These are phyloP conservation scores for Ridgeia piscesae DNA, from an alignment of 1,140 invertebrate species.

Conservation along the genomic window DNA sequence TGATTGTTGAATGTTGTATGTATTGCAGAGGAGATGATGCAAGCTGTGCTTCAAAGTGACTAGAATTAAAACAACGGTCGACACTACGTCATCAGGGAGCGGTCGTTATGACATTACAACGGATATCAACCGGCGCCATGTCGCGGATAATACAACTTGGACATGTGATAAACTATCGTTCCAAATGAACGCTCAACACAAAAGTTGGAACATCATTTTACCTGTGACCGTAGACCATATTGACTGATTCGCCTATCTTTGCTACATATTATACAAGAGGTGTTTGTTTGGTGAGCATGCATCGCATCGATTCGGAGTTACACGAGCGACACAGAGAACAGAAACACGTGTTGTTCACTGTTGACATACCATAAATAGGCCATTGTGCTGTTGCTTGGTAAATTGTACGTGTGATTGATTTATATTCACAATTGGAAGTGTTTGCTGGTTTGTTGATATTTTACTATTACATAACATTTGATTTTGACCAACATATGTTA, in stretches of 20 bases:
- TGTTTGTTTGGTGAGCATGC: neutral
- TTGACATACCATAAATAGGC: too few species aligned
- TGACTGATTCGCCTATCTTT: neutral
- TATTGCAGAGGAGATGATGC: neutral
- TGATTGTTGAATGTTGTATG: neutral
- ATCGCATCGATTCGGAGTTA: too few species aligned
- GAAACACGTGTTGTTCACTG: too few species aligned
- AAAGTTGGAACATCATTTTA: neutral
- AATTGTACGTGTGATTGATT: too few species aligned
- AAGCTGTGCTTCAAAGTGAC: neutral
- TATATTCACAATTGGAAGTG: too few species aligned
- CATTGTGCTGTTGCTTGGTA: too few species aligned
- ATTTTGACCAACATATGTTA: too few species aligned
- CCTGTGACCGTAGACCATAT: neutral
- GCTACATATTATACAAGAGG: neutral
- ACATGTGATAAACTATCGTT: neutral
- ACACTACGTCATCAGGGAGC: neutral
- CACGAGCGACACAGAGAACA: too few species aligned
- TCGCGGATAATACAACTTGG: neutral
- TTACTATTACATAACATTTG: too few species aligned
- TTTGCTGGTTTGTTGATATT: too few species aligned
- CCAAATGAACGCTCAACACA: neutral
- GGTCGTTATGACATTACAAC: neutral
- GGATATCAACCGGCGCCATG: neutral
- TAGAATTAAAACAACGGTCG: neutral